Conservation (phyloP, 2,888 invertebrate species). For the Coleophora flavipennella region DNA sequence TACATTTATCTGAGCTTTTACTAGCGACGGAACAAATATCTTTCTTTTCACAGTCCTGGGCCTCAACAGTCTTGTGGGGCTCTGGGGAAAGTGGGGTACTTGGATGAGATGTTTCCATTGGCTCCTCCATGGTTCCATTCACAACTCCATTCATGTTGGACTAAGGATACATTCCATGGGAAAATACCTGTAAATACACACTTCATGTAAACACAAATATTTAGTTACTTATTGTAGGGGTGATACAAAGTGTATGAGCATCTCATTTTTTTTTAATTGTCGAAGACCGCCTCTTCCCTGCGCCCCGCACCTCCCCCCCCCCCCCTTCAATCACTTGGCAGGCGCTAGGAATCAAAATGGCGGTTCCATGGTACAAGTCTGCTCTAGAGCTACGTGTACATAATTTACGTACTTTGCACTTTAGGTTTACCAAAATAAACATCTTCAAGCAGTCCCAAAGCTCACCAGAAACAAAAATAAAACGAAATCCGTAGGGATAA, state of each 20-base stretch:
- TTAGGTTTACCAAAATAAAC: constrained; percentile 9
- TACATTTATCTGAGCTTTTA: constrained; percentile 21
- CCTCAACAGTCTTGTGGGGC: constrained; percentile 17
- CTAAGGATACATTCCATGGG: constrained; percentile 43
- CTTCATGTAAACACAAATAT: no score
- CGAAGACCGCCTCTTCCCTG: constrained; percentile 26
- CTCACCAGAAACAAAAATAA: no score
- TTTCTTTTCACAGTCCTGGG: constrained; percentile 18
- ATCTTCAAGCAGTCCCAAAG: no score
- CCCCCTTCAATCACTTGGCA: constrained; percentile 46
- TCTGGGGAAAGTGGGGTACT: constrained; percentile 17
- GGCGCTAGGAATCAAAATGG: constrained; percentile 66
- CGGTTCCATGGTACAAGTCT: constrained; percentile 52
- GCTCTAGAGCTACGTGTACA: constrained; percentile 48
- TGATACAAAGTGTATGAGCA: constrained; percentile 38
- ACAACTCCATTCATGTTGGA: constrained; percentile 54
- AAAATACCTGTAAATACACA: constrained; percentile 43
- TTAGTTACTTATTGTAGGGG: constrained; percentile 35
- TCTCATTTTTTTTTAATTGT: constrained; percentile 54
- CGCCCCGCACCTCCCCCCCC: constrained; percentile 39
- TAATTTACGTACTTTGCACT: constrained; percentile 24
- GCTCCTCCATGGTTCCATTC: constrained; percentile 52
- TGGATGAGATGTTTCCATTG: constrained; percentile 27
- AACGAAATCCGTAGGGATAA: no score
- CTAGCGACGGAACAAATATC: constrained; percentile 25